Evolutionary conservation across 2,797 vertebrate genomes (phyloP), one percentile per base, ranked within the genome.

Genomic region (Phrynocephalus forsythii): DNA sequence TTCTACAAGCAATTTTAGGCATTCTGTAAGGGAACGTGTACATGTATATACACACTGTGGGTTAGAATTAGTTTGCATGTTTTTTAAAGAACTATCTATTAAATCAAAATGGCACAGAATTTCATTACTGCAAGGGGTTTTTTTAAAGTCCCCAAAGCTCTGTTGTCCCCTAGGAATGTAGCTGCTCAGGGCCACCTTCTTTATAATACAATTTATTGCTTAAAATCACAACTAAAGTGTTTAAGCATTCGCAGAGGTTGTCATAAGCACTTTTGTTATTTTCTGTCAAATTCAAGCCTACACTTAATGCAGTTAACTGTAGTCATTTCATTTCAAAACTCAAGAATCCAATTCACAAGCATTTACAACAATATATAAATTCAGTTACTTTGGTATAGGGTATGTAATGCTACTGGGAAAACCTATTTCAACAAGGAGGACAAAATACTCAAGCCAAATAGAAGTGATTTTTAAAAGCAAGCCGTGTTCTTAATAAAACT

Each of bases 321-420:
- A 98, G 97, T 98, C 99, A 99, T 99, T 98, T 97, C 96, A 98
- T 99, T 99, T 98, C 95, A 95, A 96, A 97, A 96, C 96, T 96
- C 97, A 97, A 97, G 98, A 98, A 97, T 96, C 95, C 96, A 97
- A 96, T 95, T 87, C 96, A 97, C 96, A 95, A 96, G 97, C 97
- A 97, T 97, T 97, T 97, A 97, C 98, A 98, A 98, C 97, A 97
- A 97, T 98, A 98, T 98, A 98, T 98, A 98, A 98, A 97, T 96
- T 94, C 93, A 96, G 94, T 96, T 96, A 95, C 96, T 95, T 93
- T 96, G 95, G 95, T 95, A 95, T 94, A 94, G 95, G 96, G 97
- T 96, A 97, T 93, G 93, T 96, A 44, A 95, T 95, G 95, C 96
- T 96, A 95, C 94, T 92, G 95, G 95, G 97, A 98, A 85, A 97